Evolutionary conservation across 2,888 invertebrate genomes (phyloP), one percentile per base, ranked within the genome.

Genomic region (Oscheius sp.): DNA sequence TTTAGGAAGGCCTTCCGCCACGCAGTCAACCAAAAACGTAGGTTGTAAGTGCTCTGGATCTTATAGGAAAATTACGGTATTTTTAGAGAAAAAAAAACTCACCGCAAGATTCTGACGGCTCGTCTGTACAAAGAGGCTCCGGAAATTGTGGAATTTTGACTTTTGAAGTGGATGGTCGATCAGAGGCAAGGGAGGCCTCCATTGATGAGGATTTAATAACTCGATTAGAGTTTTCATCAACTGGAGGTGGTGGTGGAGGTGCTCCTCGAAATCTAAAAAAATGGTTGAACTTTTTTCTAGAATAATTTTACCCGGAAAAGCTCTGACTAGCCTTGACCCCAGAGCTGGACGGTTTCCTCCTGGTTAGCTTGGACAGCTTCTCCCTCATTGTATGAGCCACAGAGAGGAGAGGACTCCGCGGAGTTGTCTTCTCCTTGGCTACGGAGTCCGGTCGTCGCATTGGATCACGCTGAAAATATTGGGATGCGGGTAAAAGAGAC

Each of bases 311-410:
- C 76, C 76, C 76, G 10, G 74, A 71, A 57, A 77, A 77, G 50
- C 74, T 74, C 42, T 77, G 74, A 55, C 73, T 73, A 12, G 70
- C 69, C 29, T 73, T 73, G 42, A 77, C 74, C 34, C 61, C 61
- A 12, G 17, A 10, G 1, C 37, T 17, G 2, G 61, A 27, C 17
- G 61, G 27, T 31, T 61, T 61, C n/a, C 61, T 37, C 20, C 73
- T 63, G 4, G 74, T 77, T 55, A 77, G 67, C 58, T 72, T 72
- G 4, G 68, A 71, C 15, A 78, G 58, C 58, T 78, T 78, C 57
- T 58, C 74, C 58, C 80, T 72, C 34, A 85, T 84, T 29, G 82
- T 79, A 61, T 83, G 84, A 37, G 85, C 85, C 69, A 85, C 82
- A 23, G 76, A 79, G 75, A 85, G 73, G 52, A 85, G 72, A n/a